Evolutionary conservation across 2,888 invertebrate genomes (phyloP).

Genomic region (Drosophila subquinaria): DNA sequence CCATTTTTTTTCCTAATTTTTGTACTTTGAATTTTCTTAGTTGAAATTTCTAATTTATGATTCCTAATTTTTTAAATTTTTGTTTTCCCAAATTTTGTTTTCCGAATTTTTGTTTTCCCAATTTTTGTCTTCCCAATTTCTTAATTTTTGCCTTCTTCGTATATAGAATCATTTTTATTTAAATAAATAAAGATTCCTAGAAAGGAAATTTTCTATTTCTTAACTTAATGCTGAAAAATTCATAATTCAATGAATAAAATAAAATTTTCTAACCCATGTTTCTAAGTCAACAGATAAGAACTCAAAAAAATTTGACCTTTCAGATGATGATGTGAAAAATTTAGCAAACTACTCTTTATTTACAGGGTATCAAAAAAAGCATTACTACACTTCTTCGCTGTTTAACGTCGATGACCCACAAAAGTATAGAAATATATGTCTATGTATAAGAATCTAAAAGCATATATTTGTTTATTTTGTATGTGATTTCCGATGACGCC

Average conservation of each 20-base stretch:
- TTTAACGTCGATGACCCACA: slow-evolving; percentile 71
- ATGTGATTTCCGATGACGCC: slow-evolving; percentile 30
- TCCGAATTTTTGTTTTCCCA: no score
- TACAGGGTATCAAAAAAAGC: slow-evolving; percentile 29
- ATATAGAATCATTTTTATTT: no score
- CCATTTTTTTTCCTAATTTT: no score
- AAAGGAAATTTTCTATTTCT: no score
- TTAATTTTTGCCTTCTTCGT: no score
- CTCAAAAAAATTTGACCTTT: neutral
- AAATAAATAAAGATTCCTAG: no score
- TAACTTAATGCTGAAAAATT: no score
- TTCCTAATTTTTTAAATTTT: no score
- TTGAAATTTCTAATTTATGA: no score
- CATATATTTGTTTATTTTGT: slow-evolving; percentile 13
- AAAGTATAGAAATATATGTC: neutral
- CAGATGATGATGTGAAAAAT: neutral
- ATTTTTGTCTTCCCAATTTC: no score
- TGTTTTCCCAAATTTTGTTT: no score
- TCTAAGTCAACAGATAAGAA: neutral
- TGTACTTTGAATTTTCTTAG: no score
- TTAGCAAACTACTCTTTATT: neutral
- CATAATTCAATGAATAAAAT: neutral
- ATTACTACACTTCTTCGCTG: neutral
- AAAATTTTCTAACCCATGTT: neutral
- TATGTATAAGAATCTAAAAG: slow-evolving; percentile 25